A percentile compares a stretch with the other conserved stretches of the same genome.
phyloP scores from a whole-genome alignment of 1,140 invertebrate species.

The Vollenhovia emeryi region DNA sequence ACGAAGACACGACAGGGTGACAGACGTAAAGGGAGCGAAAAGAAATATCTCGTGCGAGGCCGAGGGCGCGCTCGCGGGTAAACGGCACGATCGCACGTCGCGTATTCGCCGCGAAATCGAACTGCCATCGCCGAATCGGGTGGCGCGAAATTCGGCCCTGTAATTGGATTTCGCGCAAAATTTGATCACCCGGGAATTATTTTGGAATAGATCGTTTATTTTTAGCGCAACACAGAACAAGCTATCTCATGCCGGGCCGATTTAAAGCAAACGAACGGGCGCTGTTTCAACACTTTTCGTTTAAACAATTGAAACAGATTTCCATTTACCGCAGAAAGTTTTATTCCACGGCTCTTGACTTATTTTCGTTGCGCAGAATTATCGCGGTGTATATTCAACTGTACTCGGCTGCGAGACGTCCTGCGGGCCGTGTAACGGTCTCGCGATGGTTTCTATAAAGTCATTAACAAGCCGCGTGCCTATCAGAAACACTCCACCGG shows the following conservation, averaged over 20 bases:
- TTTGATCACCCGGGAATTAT: slow-evolving; percentile 34
- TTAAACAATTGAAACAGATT: slow-evolving; percentile 18
- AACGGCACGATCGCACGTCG: slow-evolving; percentile 31
- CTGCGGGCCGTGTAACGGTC: not conserved
- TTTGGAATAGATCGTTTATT: slow-evolving; percentile 38
- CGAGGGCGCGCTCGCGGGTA: not conserved
- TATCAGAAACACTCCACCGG: slow-evolving; percentile 46
- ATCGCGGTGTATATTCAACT: not conserved
- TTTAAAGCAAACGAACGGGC: slow-evolving; percentile 17
- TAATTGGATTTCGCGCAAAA: slow-evolving; percentile 37
- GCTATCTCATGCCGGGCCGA: slow-evolving; percentile 21
- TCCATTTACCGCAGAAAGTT: not conserved
- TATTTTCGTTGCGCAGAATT: not conserved
- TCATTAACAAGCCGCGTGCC: slow-evolving; percentile 62
- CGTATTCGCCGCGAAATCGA: slow-evolving; percentile 2
- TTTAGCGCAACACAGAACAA: slow-evolving; percentile 16
- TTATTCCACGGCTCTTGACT: not conserved
- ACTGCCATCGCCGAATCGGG: slow-evolving; percentile 6
- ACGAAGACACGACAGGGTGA: slow-evolving; percentile 40
- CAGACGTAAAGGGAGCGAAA: slow-evolving; percentile 32
- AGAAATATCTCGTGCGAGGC: slow-evolving; percentile 8
- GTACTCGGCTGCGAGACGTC: not conserved
- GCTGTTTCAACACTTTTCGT: slow-evolving; percentile 23
- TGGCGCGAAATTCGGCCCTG: slow-evolving; percentile 3
- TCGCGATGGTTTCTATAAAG: slow-evolving; percentile 58